Evolutionary conservation across 1,140 invertebrate genomes (phyloP).

Genomic region (Tetraneura akinire): DNA sequence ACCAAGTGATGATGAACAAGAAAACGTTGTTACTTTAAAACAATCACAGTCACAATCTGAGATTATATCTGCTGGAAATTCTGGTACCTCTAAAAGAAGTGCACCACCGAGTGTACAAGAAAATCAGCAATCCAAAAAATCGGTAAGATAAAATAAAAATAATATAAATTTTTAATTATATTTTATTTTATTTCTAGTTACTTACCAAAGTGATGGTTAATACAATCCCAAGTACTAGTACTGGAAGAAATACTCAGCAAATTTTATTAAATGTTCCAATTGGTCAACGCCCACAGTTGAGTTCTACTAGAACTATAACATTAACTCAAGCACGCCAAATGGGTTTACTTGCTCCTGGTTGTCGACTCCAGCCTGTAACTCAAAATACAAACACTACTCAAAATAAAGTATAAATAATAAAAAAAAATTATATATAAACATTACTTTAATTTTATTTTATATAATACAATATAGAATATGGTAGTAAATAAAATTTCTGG

Average conservation of each 20-base stretch:
- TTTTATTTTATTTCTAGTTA: conserved; percentile 37
- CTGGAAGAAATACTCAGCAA: conserved; percentile 38
- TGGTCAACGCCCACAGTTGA: conserved; percentile 53
- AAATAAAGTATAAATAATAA: conserved; percentile 26
- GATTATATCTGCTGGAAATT: conserved; percentile 10
- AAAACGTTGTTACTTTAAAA: conserved; percentile 21
- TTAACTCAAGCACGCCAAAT: conserved; percentile 71
- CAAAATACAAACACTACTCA: conserved; percentile 52
- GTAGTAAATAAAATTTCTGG: conserved; percentile 62
- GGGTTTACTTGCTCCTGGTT: conserved; percentile 64
- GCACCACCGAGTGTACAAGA: neutral
- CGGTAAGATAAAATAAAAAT: conserved; percentile 23
- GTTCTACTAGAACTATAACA: conserved; percentile 70
- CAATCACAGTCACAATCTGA: conserved; percentile 14
- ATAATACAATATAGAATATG: conserved; percentile 58
- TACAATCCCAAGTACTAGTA: conserved; percentile 34
- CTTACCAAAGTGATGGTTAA: conserved; percentile 53
- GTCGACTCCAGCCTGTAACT: conserved; percentile 63
- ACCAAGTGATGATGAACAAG: neutral
- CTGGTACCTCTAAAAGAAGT: conserved; percentile 35
- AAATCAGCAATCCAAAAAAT: conserved; percentile 43
- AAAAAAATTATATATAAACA: neutral
- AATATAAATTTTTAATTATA: conserved; percentile 1
- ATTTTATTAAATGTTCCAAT: conserved; percentile 44
- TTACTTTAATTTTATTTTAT: conserved; percentile 11